These are phyloP conservation scores for Andrena praecox DNA, from an alignment of 2,888 invertebrate genomes.

Conservation along the genomic window DNA sequence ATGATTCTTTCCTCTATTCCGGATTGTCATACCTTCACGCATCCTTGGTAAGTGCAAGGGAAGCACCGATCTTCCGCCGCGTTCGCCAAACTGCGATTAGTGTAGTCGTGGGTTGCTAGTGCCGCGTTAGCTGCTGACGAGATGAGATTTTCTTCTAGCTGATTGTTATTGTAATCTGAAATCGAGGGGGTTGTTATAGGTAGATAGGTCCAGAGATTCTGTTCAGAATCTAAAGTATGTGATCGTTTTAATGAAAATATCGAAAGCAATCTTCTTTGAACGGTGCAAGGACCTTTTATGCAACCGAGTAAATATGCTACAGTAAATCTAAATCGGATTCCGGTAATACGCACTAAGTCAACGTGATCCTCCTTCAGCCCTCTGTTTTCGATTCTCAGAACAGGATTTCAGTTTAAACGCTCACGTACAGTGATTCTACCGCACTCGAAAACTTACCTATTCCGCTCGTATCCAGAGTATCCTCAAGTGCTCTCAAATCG, in stretches of 20 bases:
- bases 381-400: not conserved
- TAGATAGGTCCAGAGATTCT: too few species aligned
- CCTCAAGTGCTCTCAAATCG: slow-evolving; percentile 82
- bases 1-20: too few species aligned
- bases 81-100: slow-evolving; percentile 80
- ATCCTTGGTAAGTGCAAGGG: slow-evolving; percentile 84
- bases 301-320: not conserved
- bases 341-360: not conserved
- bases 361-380: not conserved
- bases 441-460: slow-evolving; percentile 58
- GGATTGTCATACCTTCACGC: slow-evolving; percentile 77
- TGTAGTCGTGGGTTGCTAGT: slow-evolving; percentile 84
- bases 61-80: slow-evolving; percentile 82
- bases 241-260: too few species aligned
- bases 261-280: too few species aligned
- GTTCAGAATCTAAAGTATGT: too few species aligned
- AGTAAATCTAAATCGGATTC: not conserved
- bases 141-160: slow-evolving; percentile 75
- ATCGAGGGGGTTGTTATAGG: not conserved
- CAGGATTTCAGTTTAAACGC: not conserved
- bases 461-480: slow-evolving; percentile 70
- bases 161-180: slow-evolving; percentile 81
- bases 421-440: not conserved
- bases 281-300: not conserved
- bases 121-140: slow-evolving; percentile 81